Evolutionary conservation across 2,888 invertebrate genomes (phyloP), one percentile per base, ranked within the genome.

Genomic region (Macaria liturata): DNA sequence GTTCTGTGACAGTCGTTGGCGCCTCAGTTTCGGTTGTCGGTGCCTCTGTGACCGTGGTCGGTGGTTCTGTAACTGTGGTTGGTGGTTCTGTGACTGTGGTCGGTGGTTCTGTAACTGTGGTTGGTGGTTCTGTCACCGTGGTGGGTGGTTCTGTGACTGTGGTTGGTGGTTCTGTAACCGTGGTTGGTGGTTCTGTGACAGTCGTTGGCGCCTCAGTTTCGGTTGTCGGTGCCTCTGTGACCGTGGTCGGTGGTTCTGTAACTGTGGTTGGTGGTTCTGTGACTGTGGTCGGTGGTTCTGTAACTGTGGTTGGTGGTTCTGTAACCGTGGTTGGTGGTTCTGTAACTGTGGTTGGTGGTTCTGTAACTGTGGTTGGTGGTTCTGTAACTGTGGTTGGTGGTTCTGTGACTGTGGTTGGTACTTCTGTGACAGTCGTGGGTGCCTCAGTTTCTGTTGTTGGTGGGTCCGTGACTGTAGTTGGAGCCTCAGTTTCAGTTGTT

Each of bases 321-420:
- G 42, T n/a, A 8, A 34, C 39, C 0, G 48, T 37, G 9, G 49
- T 49, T 6, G 49, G 20, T 5, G 42, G 1, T 31, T 5, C 20
- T 31, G 53, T 20, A 30, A 39, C 40, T 3, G 52, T 53, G 0
- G 20, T 32, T 9, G 46, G 7, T 8, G 39, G 5, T 7, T 31
- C 42, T 32, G 40, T 42, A 20, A 31, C 4, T n/a, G 45, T 52
- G 4, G 52, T 52, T 1, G 40, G 45, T 0, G 42, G n/a, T 9
- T 49, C 49, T 20, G 49, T 49, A 4, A 42, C 42, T 31, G 49
- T 47, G 4, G 31, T 32, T n/a, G 46, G 46, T n/a, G 47, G 9
- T 31, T 5, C 20, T 31, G 53, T 20, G 9, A 31, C 4, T n/a
- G 45, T 52, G 4, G 52, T 52, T 1, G 40, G 45, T 1, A 32